phyloP scores from a whole-genome alignment of 1,140 invertebrate species.

The Hetaerina americana region DNA sequence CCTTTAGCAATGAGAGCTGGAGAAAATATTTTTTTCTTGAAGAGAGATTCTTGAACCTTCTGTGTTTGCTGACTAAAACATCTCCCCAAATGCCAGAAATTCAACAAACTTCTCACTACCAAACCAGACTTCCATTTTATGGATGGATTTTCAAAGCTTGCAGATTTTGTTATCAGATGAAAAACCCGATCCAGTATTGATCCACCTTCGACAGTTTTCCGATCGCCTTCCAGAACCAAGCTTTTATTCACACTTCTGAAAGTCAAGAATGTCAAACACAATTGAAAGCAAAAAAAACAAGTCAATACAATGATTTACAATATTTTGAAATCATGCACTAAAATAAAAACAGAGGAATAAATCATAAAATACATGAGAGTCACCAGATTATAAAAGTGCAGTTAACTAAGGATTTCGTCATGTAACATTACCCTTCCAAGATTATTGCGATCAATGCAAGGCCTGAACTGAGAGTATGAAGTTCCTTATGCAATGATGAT shows the following conservation, averaged over 20 bases:
- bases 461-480: neutral
- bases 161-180: neutral
- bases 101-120: neutral
- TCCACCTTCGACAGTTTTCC: neutral
- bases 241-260: neutral
- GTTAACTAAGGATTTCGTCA: too few relatives aligned
- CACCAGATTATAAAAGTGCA: too few relatives aligned
- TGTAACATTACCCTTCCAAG: neutral
- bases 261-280: too few relatives aligned
- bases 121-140: neutral
- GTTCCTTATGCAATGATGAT: neutral
- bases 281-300: neutral
- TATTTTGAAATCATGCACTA: neutral
- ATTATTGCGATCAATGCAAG: neutral
- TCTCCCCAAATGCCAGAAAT: neutral
- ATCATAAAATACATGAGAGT: too few relatives aligned
- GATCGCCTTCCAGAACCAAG: neutral
- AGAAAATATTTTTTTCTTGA: neutral
- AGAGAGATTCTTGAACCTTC: neutral
- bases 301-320: neutral
- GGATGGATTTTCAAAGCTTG: neutral
- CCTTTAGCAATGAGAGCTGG: neutral
- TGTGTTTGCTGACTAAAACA: neutral
- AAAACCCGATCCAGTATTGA: neutral
- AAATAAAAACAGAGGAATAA: too few relatives aligned